A percentile compares a stretch with the other conserved stretches of the same genome.
phyloP scores from a whole-genome alignment of 1,140 invertebrate genomes.

The Halesus radiatus region DNA sequence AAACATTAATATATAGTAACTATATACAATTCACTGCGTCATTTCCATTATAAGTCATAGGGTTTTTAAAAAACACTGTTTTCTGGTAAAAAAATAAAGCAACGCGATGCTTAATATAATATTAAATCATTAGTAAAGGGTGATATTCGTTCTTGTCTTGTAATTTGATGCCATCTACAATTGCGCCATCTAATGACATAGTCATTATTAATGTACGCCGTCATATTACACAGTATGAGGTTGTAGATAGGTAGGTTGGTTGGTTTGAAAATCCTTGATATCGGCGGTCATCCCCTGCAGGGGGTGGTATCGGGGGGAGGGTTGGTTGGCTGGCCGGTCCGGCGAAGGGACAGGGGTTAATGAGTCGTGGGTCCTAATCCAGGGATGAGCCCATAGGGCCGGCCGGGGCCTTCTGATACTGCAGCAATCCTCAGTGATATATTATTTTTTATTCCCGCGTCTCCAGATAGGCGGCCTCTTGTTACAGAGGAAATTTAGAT shows the following conservation, averaged over 20 bases:
- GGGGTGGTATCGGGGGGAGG: no score
- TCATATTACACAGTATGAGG: conserved; percentile 26
- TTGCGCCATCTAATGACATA: conserved; percentile 9
- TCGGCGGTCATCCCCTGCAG: conserved; percentile 40
- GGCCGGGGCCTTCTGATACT: conserved; percentile 55
- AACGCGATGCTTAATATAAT: no score
- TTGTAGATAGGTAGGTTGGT: conserved; percentile 39
- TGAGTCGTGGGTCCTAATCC: conserved; percentile 58
- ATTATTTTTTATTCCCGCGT: conserved; percentile 58
- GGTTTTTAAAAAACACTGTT: no score
- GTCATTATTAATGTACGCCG: conserved; percentile 32
- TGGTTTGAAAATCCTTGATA: conserved; percentile 48
- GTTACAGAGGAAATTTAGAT: conserved; percentile 3
- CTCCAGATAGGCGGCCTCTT: conserved; percentile 50
- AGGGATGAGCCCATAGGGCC: conserved; percentile 55
- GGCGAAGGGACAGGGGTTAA: conserved; percentile 56
- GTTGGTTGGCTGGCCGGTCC: conserved; percentile 35
- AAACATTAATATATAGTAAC: no score
- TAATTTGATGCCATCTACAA: background rate
- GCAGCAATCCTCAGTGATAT: conserved; percentile 58
- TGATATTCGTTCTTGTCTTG: no score
- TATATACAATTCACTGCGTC: no score
- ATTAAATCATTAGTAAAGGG: no score
- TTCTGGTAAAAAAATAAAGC: no score
- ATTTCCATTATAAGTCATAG: no score